A percentile compares a stretch with the other conserved stretches of the same genome.
phyloP scores from a whole-genome alignment of 2,797 vertebrate genomes.

The Pseudocheirus occidentalis region DNA sequence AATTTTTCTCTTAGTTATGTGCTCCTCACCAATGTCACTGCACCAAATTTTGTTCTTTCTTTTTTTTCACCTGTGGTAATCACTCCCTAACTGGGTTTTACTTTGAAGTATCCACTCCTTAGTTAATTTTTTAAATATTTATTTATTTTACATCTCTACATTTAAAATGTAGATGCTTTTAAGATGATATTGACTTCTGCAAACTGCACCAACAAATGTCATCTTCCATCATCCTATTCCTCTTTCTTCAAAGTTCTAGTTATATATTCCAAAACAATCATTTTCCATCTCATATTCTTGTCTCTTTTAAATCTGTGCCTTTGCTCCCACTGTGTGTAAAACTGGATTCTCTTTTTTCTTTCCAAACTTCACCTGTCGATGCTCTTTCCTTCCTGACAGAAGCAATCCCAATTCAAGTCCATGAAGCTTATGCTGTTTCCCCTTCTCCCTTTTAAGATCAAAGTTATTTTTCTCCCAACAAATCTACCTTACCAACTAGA shows the following conservation, averaged over 20 bases:
- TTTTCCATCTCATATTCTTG: background rate
- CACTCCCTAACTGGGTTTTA: background rate
- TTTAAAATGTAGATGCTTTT: background rate
- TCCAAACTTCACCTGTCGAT: background rate
- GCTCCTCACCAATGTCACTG: background rate
- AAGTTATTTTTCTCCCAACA: background rate
- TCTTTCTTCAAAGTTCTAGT: background rate
- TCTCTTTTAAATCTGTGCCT: background rate
- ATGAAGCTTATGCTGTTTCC: background rate
- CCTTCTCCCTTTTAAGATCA: background rate
- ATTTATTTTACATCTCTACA: background rate
- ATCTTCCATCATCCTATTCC: background rate
- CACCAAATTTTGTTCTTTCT: background rate
- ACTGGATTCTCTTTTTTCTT: background rate
- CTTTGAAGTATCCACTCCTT: background rate
- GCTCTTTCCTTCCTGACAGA: background rate
- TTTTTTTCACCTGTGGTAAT: too few relatives aligned
- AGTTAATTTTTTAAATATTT: background rate
- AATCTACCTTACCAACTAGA: background rate
- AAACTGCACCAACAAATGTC: background rate
- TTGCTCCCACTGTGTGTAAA: background rate
- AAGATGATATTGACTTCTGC: background rate
- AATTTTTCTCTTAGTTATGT: background rate
- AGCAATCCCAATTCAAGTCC: background rate
- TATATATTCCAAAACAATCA: background rate